Evolutionary conservation across 2,113 vertebrate genomes (phyloP).

Genomic region (Perccottus glenii): DNA sequence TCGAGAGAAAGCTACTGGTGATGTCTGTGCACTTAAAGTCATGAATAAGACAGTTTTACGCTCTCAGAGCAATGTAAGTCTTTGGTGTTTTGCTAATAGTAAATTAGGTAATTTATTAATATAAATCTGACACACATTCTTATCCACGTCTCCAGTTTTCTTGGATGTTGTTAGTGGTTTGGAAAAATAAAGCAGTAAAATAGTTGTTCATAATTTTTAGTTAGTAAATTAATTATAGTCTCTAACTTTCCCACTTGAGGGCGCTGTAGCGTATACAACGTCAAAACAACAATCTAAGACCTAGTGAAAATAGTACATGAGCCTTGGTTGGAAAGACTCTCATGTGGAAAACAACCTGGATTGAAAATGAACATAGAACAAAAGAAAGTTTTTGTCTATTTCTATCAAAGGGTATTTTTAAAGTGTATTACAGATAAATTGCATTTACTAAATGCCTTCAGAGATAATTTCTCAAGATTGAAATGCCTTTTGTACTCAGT

Average conservation of each 20-base stretch:
- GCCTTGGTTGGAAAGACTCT: conserved; percentile 21
- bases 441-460: neutral
- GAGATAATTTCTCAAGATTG: no score
- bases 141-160: no score
- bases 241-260: conserved; percentile 42
- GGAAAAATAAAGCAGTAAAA: no score
- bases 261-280: conserved; percentile 32
- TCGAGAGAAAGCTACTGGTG: conserved; percentile 87
- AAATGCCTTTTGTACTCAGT: no score
- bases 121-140: no score
- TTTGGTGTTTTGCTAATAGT: neutral
- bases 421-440: neutral
- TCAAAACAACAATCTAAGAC: neutral
- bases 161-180: no score
- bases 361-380: no score
- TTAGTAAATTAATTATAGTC: conserved; percentile 12
- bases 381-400: no score
- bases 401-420: no score
- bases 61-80: conserved; percentile 84
- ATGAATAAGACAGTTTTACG: conserved; percentile 88
- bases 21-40: conserved; percentile 94
- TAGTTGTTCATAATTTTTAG: no score
- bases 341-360: conserved; percentile 24
- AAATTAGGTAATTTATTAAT: neutral
- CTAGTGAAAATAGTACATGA: conserved; percentile 43